phyloP scores from a whole-genome alignment of 2,888 invertebrate species.

The Drosophila cognata region DNA sequence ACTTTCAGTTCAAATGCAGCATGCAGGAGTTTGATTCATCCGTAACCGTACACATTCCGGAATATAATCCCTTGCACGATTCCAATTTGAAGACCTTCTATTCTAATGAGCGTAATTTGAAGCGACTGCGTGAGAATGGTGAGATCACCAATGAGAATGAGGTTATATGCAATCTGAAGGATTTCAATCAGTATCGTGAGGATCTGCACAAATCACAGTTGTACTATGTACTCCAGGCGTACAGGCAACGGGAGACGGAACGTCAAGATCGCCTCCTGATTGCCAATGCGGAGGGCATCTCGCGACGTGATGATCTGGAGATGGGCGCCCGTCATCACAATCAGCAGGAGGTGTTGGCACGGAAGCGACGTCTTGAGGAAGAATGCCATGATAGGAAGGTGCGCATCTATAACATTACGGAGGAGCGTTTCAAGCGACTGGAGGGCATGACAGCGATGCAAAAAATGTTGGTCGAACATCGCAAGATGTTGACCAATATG shows the following conservation, averaged over 20 bases:
- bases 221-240: conserved; percentile 85
- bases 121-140: conserved; percentile 86
- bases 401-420: conserved; percentile 56
- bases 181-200: conserved; percentile 88
- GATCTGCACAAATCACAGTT: conserved; percentile 87
- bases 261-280: conserved; percentile 79
- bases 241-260: conserved; percentile 75
- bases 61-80: conserved; percentile 87
- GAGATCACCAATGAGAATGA: conserved; percentile 87
- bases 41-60: conserved; percentile 77
- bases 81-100: conserved; percentile 87
- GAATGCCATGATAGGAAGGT: conserved; percentile 61
- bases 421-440: conserved; percentile 67
- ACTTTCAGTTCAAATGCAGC: conserved; percentile 68
- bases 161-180: conserved; percentile 88
- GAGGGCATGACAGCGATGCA: conserved; percentile 62
- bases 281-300: conserved; percentile 81
- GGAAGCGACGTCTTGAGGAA: conserved; percentile 67
- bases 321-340: conserved; percentile 61
- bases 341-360: conserved; percentile 63
- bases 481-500: conserved; percentile 73
- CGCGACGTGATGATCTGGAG: conserved; percentile 74
- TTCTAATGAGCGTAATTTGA: conserved; percentile 83
- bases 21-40: conserved; percentile 81
- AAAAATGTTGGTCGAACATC: conserved; percentile 63